Evolutionary conservation across 2,113 vertebrate species (phyloP).

Genomic region (Genyomyrus donnyi): DNA sequence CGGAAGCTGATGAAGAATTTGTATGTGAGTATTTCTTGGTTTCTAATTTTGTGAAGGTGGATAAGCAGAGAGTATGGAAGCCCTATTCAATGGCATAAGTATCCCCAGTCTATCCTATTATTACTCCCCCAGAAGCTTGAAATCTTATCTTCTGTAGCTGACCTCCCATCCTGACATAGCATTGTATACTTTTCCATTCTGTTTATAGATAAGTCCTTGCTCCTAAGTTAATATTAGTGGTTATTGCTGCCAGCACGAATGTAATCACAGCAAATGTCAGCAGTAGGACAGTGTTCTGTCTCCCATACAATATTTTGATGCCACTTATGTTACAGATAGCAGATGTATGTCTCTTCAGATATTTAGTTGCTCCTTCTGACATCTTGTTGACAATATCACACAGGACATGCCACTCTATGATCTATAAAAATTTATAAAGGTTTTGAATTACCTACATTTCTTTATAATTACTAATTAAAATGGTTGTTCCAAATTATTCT

Average conservation of each 20-base stretch:
- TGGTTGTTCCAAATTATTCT: not conserved
- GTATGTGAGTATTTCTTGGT: constrained; percentile 37
- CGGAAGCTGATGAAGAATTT: constrained; percentile 32
- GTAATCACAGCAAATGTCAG: not conserved
- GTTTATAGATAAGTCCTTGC: not conserved
- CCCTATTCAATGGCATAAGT: constrained; percentile 27
- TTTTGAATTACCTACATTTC: not conserved
- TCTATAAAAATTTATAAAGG: not conserved
- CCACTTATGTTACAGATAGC: not conserved
- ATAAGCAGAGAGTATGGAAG: constrained; percentile 27
- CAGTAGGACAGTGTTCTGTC: not conserved
- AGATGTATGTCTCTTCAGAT: not conserved
- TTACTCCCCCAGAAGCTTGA: not conserved
- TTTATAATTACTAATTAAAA: not conserved
- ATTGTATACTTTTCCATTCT: not conserved
- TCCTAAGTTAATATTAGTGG: not conserved
- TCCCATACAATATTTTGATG: not conserved
- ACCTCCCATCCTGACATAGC: not conserved
- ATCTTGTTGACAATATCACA: not conserved
- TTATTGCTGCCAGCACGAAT: not conserved
- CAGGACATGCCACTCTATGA: not conserved
- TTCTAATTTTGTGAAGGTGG: constrained; percentile 28
- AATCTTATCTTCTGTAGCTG: not conserved
- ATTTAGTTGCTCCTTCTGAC: not conserved
- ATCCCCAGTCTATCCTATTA: not conserved